Evolutionary conservation across 1,140 invertebrate genomes (phyloP).

Genomic region (Dryas iulia): DNA sequence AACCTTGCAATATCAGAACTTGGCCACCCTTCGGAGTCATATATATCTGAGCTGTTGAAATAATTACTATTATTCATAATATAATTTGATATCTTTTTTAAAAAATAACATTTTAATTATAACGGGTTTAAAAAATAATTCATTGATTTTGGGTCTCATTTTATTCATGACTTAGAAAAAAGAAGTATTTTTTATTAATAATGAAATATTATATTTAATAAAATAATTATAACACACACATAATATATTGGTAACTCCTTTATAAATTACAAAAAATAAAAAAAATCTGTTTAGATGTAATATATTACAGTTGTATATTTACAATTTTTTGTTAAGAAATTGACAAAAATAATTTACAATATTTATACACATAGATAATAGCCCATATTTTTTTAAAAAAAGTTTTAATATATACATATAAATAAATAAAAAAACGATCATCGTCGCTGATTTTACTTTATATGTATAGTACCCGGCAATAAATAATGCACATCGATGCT

Average conservation of each 20-base stretch:
- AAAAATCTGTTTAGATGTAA: neutral
- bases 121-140: too few species aligned
- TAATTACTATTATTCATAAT: neutral
- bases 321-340: neutral
- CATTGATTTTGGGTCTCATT: too few species aligned
- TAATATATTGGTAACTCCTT: too few species aligned
- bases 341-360: neutral
- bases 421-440: neutral
- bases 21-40: constrained; percentile 52
- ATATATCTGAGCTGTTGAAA: constrained; percentile 42
- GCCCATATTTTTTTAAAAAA: too few species aligned
- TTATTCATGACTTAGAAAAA: too few species aligned
- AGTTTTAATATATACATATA: neutral
- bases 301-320: neutral
- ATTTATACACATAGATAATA: neutral
- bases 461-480: too few species aligned
- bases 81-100: neutral
- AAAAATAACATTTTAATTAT: too few species aligned
- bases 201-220: too few species aligned
- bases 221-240: too few species aligned
- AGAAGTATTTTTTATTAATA: too few species aligned
- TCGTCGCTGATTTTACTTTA: too few species aligned
- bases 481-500: too few species aligned
- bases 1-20: constrained; percentile 46
- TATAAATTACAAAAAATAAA: neutral